These are phyloP conservation scores for Catharus ustulatus DNA, from an alignment of 2,797 vertebrate genomes.

Conservation along the genomic window DNA sequence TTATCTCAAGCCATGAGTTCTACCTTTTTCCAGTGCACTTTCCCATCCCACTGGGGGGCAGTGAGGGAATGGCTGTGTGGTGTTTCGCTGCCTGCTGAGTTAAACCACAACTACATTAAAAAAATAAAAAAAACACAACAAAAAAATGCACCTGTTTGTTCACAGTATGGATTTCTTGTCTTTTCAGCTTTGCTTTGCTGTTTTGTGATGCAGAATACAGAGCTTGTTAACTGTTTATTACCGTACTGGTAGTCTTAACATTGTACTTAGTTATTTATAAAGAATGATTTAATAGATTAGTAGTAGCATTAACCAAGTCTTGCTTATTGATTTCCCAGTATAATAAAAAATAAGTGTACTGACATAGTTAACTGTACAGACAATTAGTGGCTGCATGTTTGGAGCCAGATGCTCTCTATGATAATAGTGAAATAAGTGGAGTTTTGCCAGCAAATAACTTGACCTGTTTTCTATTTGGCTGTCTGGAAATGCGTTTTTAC, in stretches of 20 bases:
- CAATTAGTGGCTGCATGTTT: background rate
- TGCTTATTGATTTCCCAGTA: background rate
- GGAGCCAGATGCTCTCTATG: constrained; percentile 5
- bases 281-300: background rate
- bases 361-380: background rate
- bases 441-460: constrained; percentile 8
- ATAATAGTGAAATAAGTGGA: background rate
- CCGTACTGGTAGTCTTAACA: background rate
- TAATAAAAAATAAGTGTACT: background rate
- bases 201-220: background rate
- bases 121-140: background rate
- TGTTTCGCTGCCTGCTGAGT: fast-evolving
- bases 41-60: background rate
- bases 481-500: background rate
- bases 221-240: background rate
- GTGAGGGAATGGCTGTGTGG: background rate
- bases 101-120: background rate
- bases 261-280: background rate
- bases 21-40: background rate
- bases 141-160: background rate
- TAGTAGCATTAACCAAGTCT: background rate
- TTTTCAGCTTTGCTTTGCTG: constrained; percentile 9
- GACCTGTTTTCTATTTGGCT: constrained; percentile 23
- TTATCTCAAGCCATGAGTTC: background rate
- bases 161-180: background rate